Percentiles rank a stretch among this genome's conserved stretches.
phyloP scores from a whole-genome alignment of 2,113 vertebrate species.

The Odocoileus hemionus region DNA sequence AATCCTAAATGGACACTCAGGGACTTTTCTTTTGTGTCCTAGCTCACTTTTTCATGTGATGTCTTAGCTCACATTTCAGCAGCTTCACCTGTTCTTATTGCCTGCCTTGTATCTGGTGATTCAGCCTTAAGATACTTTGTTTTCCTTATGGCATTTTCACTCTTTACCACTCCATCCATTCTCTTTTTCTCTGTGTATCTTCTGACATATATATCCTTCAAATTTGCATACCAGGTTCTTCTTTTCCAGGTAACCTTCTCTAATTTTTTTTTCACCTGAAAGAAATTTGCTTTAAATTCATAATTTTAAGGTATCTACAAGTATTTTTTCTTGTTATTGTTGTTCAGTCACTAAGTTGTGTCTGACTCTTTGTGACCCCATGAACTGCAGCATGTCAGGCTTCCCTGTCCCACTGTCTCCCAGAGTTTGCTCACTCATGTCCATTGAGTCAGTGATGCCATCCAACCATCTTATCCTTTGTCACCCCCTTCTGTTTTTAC shows the following conservation, averaged over 20 bases:
- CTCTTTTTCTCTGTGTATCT: background rate
- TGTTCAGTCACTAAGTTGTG: background rate
- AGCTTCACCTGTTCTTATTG: background rate
- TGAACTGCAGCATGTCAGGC: background rate
- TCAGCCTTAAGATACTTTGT: background rate
- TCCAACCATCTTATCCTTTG: background rate
- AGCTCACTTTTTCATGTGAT: background rate
- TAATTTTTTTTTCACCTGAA: background rate
- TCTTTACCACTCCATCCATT: background rate
- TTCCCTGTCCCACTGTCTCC: background rate
- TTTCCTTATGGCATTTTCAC: background rate
- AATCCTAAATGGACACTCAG: background rate
- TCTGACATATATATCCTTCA: background rate
- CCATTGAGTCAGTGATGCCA: background rate
- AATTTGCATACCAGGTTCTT: background rate
- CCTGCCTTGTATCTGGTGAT: background rate
- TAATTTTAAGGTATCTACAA: background rate
- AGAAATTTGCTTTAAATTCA: constrained; percentile 16
- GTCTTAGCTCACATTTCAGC: background rate
- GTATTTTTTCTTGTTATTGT: background rate
- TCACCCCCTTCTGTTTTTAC: background rate
- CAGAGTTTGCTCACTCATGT: background rate
- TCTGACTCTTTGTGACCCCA: background rate
- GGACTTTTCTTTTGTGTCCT: background rate
- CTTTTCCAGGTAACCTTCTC: background rate